A percentile compares a stretch with the other conserved stretches of the same genome.
Evolutionary conservation across 2,797 vertebrate genomes (phyloP).

Genomic region (Anisognathus igniventris): DNA sequence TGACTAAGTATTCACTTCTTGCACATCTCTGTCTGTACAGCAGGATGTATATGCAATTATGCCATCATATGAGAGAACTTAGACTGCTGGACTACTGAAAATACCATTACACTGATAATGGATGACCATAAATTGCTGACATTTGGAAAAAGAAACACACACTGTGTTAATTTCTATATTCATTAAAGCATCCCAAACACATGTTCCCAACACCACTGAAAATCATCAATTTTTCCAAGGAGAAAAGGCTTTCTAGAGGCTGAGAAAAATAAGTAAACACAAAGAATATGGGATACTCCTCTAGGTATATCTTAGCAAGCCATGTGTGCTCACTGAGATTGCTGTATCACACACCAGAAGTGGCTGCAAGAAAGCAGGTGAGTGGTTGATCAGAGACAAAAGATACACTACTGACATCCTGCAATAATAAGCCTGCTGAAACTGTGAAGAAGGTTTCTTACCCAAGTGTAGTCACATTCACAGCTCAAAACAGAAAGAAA

Average conservation of each 20-base stretch:
- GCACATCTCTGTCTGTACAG: not conserved
- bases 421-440: not conserved
- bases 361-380: not conserved
- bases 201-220: not conserved
- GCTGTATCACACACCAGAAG: not conserved
- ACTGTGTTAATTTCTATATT: not conserved
- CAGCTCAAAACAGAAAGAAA: not conserved
- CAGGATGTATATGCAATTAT: not conserved
- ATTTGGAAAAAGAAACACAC: not conserved
- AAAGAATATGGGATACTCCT: not conserved
- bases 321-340: not conserved
- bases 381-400: not conserved
- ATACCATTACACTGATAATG: not conserved
- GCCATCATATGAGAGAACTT: conserved; percentile 2
- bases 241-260: not conserved
- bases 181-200: not conserved
- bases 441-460: not conserved
- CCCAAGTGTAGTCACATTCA: not conserved
- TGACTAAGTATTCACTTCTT: not conserved
- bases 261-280: not conserved
- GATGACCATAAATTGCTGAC: not conserved
- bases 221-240: not conserved
- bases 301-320: not conserved
- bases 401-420: not conserved
- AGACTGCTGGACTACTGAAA: conserved; percentile 6